Evolutionary conservation across 2,797 vertebrate genomes (phyloP).

Genomic region (Macropus fuliginosus): DNA sequence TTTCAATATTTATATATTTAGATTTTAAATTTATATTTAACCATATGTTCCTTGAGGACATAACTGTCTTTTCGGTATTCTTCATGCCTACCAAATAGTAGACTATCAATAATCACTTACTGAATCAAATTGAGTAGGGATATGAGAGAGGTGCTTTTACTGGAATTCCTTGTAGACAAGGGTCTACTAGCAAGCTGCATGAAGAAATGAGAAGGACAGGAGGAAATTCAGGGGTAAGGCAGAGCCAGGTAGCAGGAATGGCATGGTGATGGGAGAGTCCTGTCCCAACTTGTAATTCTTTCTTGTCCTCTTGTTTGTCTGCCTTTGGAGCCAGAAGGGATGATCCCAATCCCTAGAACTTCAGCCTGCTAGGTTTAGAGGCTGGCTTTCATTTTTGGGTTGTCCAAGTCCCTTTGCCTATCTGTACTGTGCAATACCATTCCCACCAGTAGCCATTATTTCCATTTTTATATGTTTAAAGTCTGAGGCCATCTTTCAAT

Average conservation of each 20-base stretch:
- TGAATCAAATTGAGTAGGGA: not conserved
- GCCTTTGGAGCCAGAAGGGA: not conserved
- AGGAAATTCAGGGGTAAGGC: not conserved
- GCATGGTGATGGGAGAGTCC: not conserved
- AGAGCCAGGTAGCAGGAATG: not conserved
- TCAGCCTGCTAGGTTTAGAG: not conserved
- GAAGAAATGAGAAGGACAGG: not conserved
- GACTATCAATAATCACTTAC: not conserved
- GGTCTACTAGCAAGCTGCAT: not conserved
- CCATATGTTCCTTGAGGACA: not conserved
- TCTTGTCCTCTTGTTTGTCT: not conserved
- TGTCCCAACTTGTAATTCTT: not conserved
- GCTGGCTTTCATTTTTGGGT: not conserved
- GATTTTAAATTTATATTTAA: not conserved
- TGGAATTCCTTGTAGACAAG: not conserved
- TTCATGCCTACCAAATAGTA: not conserved
- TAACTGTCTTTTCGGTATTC: not conserved
- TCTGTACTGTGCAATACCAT: not conserved
- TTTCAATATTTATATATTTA: not conserved
- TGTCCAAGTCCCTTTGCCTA: not conserved
- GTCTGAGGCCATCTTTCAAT: conserved; percentile 15
- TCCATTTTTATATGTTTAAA: not conserved
- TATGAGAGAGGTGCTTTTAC: not conserved
- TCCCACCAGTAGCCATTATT: not conserved
- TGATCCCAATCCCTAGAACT: not conserved